Base-by-base conservation (phyloP, 2,797 vertebrate genomes). In the Eulemur coronatus region DNA sequence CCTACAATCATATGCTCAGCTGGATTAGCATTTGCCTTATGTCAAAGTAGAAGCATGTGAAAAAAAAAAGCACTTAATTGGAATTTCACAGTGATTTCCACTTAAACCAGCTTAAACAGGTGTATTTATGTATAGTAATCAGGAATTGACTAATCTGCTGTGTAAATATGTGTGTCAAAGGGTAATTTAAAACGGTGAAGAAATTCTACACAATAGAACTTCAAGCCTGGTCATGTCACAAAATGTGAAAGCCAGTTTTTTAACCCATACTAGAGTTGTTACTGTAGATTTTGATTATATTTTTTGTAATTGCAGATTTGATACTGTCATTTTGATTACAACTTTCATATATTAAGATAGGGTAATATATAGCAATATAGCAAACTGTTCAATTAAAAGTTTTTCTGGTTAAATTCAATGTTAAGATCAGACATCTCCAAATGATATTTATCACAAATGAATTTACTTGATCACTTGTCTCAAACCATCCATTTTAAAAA, bases 51-150 rank as follows among this genome's bases (percentile, higher is more conserved):
- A 81, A 80, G 65, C 43, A 52, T 80, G 82, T 76, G 9, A 52
- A 76, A n/a, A 50, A 57, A 72, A 94, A 95, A 94, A 80, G 91
- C 87, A 91, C 89, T 95, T 97, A 96, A 96, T 98, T 88, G 92
- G 87, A 98, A 94, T 96, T 97, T 87, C 79, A 14, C 94, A 95
- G 93, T 6, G 7, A 96, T 97, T 97, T 97, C 80, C 75, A 93
- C 89, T 86, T 96, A 97, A 97, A 80, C 43, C 52, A 52, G 96
- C 69, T 94, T 72, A 97, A 82, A 57, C 75, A 96, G 89, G 78
- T 97, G 38, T 96, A 59, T 87, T 95, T 96, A 61, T 96, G 75
- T 81, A 20, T 67, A 78, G 97, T 96, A 76, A 14, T 94, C 38
- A 94, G 59, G 96, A 97, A 89, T 86, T 91, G 61, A 69, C 97